These are phyloP conservation scores for Calosoma granatense DNA, from an alignment of 1,140 invertebrate genomes.

Conservation along the genomic window DNA sequence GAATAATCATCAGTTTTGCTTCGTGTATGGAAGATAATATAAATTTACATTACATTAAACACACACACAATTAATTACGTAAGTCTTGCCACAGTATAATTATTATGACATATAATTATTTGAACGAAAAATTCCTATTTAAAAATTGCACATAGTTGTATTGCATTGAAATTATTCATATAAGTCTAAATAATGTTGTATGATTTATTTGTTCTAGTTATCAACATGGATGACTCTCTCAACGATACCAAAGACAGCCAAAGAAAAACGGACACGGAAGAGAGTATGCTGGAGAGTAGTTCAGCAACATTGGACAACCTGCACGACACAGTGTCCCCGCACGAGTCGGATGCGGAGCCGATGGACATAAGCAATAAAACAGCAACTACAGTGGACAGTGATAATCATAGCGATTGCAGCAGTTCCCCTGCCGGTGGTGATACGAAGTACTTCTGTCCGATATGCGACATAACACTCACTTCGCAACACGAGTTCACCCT, in stretches of 20 bases:
- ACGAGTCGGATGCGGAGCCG: background rate
- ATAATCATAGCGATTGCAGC: slow-evolving; percentile 26
- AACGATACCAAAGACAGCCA: background rate
- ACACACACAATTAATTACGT: no score
- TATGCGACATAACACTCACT: slow-evolving; percentile 47
- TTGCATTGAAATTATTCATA: no score
- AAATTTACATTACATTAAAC: no score
- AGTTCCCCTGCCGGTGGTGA: slow-evolving; percentile 30
- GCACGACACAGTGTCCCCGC: background rate
- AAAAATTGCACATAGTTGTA: no score
- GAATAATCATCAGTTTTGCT: no score
- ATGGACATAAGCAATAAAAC: background rate
- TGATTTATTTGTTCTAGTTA: background rate
- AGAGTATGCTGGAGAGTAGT: background rate
- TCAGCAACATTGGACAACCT: background rate
- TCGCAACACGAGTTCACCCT: slow-evolving; percentile 56
- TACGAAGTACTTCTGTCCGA: slow-evolving; percentile 46
- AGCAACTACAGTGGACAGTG: slow-evolving; percentile 14
- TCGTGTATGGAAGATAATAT: no score
- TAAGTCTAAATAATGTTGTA: no score
- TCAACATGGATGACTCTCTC: background rate
- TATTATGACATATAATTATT: no score
- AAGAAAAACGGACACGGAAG: background rate
- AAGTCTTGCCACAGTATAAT: no score
- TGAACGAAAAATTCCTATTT: no score